These are phyloP conservation scores for Oceanodroma leucorhoa DNA, from an alignment of 2,797 vertebrate genomes.

Conservation along the genomic window DNA sequence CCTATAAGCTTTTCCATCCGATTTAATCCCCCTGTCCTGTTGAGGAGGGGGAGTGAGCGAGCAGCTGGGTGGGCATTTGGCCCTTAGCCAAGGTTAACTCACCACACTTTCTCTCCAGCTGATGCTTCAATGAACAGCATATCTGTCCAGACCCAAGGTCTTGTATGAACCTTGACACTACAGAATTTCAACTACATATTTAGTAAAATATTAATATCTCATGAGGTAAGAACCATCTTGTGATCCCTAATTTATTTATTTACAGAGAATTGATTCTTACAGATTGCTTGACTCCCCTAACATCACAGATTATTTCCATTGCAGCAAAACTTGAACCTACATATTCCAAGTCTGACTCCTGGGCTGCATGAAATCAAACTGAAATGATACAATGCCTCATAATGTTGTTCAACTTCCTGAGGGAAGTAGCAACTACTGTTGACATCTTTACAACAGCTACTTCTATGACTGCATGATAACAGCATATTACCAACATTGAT, in stretches of 20 bases:
- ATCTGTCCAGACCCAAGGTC: background rate
- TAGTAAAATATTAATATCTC: background rate
- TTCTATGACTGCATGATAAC: background rate
- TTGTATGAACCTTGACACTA: background rate
- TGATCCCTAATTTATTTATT: background rate
- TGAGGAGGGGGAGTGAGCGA: background rate
- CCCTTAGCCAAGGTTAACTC: background rate
- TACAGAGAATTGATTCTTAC: background rate
- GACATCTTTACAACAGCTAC: background rate
- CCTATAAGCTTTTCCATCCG: background rate
- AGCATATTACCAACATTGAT: background rate
- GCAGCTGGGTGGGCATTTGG: background rate
- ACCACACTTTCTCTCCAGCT: background rate
- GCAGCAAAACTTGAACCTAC: background rate
- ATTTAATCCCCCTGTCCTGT: background rate
- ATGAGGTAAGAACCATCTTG: background rate
- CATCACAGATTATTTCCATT: background rate
- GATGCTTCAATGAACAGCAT: background rate
- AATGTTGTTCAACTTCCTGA: slow-evolving; percentile 20
- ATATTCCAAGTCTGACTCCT: background rate
- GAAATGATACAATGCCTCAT: background rate
- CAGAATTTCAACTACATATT: background rate
- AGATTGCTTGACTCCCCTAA: background rate
- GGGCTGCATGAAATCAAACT: background rate
- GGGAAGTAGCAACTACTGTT: background rate